Evolutionary conservation across 2,888 invertebrate genomes (phyloP).

Genomic region (Agapetus fuscipes): DNA sequence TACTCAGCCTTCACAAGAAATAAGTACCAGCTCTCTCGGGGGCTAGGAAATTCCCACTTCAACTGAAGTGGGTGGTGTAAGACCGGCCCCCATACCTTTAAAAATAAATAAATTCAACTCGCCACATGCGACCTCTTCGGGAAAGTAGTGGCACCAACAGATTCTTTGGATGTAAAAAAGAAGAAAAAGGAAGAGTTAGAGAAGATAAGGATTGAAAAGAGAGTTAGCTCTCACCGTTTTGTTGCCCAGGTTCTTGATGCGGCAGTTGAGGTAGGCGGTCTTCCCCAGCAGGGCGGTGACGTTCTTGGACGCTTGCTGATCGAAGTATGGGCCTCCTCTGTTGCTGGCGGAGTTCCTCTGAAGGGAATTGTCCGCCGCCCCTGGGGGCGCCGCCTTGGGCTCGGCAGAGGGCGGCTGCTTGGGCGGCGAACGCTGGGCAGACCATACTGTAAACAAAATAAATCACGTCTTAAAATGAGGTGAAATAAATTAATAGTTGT

Average conservation of each 20-base stretch:
- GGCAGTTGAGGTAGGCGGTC: slow-evolving; percentile 81
- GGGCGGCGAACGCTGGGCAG: slow-evolving; percentile 14
- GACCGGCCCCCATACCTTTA: no score
- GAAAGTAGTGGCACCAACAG: no score
- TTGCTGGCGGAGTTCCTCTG: not conserved
- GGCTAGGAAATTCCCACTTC: no score
- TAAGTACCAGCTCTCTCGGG: no score
- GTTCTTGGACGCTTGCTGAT: slow-evolving; percentile 62
- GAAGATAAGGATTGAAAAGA: no score
- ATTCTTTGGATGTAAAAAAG: no score
- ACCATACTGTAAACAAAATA: slow-evolving; percentile 12
- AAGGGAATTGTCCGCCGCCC: slow-evolving; percentile 1
- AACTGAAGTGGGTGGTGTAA: no score
- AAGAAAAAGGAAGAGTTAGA: no score
- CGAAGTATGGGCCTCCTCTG: slow-evolving; percentile 59
- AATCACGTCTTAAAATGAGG: not conserved
- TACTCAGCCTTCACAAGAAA: no score
- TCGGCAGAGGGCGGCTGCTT: slow-evolving; percentile 4
- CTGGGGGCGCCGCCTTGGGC: not conserved
- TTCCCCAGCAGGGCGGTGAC: slow-evolving; percentile 77
- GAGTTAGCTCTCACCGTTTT: slow-evolving; percentile 75
- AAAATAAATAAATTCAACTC: no score
- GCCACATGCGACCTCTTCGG: no score
- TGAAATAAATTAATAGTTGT: no score
- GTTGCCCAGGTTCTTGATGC: slow-evolving; percentile 84